phyloP scores from a whole-genome alignment of 2,888 invertebrate species.

The Caenorhabditis sp. region DNA sequence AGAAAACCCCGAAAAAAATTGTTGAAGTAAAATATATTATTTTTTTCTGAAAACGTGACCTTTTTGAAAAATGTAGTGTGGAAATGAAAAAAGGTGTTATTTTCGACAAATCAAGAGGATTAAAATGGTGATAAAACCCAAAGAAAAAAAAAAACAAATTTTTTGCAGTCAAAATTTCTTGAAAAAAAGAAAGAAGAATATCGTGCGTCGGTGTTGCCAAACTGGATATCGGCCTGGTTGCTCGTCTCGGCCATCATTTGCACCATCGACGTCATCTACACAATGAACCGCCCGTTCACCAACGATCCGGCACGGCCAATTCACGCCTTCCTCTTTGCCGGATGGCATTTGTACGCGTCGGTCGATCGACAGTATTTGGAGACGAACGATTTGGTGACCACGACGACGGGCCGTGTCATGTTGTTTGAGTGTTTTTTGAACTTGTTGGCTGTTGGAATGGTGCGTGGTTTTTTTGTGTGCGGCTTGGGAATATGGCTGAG shows the following conservation, averaged over 20 bases:
- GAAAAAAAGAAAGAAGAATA: background rate
- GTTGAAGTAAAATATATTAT: no score
- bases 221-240: background rate
- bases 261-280: conserved; percentile 39
- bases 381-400: conserved; percentile 54
- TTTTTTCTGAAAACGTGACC: no score
- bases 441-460: conserved; percentile 52
- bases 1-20: no score
- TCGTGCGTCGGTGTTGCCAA: conserved; percentile 1
- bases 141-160: background rate
- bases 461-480: background rate
- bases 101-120: background rate
- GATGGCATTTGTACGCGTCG: conserved; percentile 58
- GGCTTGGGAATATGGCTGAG: no score
- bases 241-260: conserved; percentile 14
- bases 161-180: background rate
- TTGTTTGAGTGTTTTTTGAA: conserved; percentile 60
- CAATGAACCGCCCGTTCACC: conserved; percentile 40
- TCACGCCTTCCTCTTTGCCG: conserved; percentile 13
- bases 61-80: no score
- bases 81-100: no score
- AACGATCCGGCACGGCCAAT: conserved; percentile 23
- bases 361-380: conserved; percentile 62
- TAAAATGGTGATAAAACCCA: background rate
- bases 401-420: conserved; percentile 62